Base-by-base conservation (phyloP, 2,113 vertebrate species). In the Anseranas semipalmata region DNA sequence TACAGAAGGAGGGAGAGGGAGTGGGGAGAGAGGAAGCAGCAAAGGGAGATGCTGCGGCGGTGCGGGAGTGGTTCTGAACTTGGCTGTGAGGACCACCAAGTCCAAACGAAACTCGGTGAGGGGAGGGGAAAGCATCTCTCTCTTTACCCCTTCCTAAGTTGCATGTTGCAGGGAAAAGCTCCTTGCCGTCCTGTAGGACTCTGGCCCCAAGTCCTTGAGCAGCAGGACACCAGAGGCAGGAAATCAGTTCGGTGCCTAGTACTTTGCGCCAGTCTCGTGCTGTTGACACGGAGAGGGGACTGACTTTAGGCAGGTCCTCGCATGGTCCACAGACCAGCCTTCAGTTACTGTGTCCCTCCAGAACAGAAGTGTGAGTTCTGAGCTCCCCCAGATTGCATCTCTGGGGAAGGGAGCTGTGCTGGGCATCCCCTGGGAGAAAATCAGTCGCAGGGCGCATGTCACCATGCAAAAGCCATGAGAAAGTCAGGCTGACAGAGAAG, bases 401-500 rank as follows among this genome's bases (percentile, higher is more conserved):
- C 17, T 16, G 33, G 52, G 28, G 60, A 53, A 71, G 15, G 12
- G 28, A 39, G 17, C 17, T 50, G 10, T 67, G 35, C 41, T 41
- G 35, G 10, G 7, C 6, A 60, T 7, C 27, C 50, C 10, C 39
- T 45, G 37, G 19, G 58, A 58, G 25, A 32, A 72, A 81, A 72
- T 5, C 28, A 73, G 20, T 21, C 17, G 13, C 27, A 53, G 22
- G 1, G 3, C 9, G 15, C 1, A 0, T n/a, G 45, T 59, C 1
- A 6, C n/a, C 52, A 18, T 4, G 35, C 32, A 28, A 89, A 85
- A 21, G 7, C 53, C 21, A 7, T 20, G 19, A 65, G 80, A 71
- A 39, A 5, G 6, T 9, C 52, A 65, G 45, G 9, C 68, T 5
- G 6, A 24, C 6, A 7, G n/a, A 87, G 33, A 28, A 79, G 24